Conservation (phyloP, 2,797 vertebrate genomes). For the Pachyuromys duprasi region DNA sequence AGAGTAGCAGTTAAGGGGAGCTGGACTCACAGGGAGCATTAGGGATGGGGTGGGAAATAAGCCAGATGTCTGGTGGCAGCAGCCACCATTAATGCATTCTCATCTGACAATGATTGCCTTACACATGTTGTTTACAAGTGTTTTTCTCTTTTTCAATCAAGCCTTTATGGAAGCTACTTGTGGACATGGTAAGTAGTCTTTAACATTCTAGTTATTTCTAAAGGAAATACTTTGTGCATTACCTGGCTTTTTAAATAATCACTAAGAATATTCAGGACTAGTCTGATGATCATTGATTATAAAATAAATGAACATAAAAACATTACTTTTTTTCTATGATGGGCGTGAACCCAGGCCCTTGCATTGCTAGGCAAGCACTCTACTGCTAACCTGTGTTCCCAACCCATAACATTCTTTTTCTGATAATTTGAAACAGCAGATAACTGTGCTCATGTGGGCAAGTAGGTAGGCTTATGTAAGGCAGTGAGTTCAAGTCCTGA, state of each 20-base stretch:
- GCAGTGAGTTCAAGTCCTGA: not conserved
- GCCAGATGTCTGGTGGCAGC: not conserved
- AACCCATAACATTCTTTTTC: not conserved
- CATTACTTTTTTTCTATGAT: not conserved
- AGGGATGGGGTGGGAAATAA: not conserved
- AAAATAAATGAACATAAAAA: not conserved
- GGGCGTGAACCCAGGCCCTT: not conserved
- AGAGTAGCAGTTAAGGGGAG: not conserved
- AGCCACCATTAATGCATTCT: not conserved
- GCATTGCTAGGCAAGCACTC: not conserved
- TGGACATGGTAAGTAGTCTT: constrained; percentile 89
- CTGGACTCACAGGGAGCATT: not conserved
- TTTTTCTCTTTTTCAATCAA: constrained; percentile 63
- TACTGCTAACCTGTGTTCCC: not conserved
- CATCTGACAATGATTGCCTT: not conserved
- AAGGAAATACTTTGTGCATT: not conserved
- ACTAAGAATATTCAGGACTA: constrained; percentile 1
- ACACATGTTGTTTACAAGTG: not conserved
- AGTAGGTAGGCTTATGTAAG: no score
- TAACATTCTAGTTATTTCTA: constrained; percentile 13
- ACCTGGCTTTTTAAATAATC: constrained; percentile 15
- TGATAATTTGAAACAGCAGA: not conserved
- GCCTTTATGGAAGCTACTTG: constrained; percentile 92
- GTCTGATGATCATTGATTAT: not conserved
- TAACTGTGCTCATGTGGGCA: not conserved